Base-by-base conservation (phyloP, 2,888 invertebrate genomes). In the Mycalesis mineus region DNA sequence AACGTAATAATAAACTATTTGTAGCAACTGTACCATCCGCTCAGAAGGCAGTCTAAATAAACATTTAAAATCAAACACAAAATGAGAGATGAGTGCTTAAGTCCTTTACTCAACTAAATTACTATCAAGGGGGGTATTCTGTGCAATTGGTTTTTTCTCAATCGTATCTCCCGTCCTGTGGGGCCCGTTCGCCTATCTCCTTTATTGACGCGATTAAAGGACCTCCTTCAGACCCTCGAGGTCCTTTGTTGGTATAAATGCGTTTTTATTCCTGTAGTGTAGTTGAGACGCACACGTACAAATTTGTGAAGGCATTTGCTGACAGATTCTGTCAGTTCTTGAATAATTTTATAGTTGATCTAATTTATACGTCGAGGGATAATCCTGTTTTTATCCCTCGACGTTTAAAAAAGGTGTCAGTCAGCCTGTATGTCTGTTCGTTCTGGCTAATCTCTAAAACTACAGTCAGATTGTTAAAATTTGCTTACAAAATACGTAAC, bases 111-210 rank as follows among this genome's bases (percentile, higher is more conserved):
- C 36, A 48, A 53, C 41, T 31, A 54, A 56, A 60, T 51, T 47
- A 55, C 37, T 55, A 54, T 29, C 58, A 44, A 42, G 59, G 55
- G 50, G 39, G 42, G 54, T 45, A 39, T 60, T 49, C 39, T 44
- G 53, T 50, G 52, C 54, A 58, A 56, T 58, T 58, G 39, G 41
- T 61, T 58, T 48, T 52, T 54, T 49, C 50, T 55, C 56, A 57
- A 61, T 63, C 61, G 57, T 44, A 59, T 62, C 55, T 41, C 40
- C 15, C 36, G 31, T 56, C 57, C 60, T 53, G 31, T 8, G 40
- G 55, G 60, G 59, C 52, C 39, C 44, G 55, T 61, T 63, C 60
- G 61, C 65, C 63, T 68, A 65, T 67, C 65, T 63, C 57, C 64
- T 58, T 59, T 65, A 68, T 68, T 65, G 66, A 60, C 53, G 42